A percentile compares a stretch with the other conserved stretches of the same genome.
These are phyloP conservation scores for Pseudomyrmex flavicornis DNA, from an alignment of 1,140 invertebrate species.

Conservation along the genomic window DNA sequence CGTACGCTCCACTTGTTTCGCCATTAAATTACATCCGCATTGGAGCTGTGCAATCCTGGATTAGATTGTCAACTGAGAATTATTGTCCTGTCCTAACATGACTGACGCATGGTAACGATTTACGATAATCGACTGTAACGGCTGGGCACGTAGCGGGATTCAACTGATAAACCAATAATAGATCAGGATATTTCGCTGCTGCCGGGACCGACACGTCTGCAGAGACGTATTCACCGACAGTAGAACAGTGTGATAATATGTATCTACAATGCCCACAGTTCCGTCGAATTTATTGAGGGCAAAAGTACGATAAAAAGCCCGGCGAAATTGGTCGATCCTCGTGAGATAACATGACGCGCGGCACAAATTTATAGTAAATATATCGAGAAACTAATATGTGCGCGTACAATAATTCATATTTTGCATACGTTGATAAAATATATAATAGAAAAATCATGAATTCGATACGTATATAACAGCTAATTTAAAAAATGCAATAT, in stretches of 20 bases:
- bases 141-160: slow-evolving; percentile 53
- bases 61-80: slow-evolving; percentile 76
- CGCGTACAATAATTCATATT: neutral
- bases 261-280: slow-evolving; percentile 49
- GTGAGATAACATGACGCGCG: slow-evolving; percentile 14
- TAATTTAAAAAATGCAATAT: neutral
- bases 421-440: neutral
- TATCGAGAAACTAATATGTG: neutral
- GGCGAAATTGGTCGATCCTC: slow-evolving; percentile 31
- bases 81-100: slow-evolving; percentile 71
- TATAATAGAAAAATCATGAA: neutral
- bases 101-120: slow-evolving; percentile 77
- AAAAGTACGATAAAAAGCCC: slow-evolving; percentile 40
- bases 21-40: slow-evolving; percentile 76
- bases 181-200: slow-evolving; percentile 65
- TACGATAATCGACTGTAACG: slow-evolving; percentile 76
- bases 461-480: neutral
- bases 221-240: slow-evolving; percentile 59
- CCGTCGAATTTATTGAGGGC: slow-evolving; percentile 35
- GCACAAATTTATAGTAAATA: neutral
- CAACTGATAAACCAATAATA: slow-evolving; percentile 74
- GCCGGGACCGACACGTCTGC: slow-evolving; percentile 12
- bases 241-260: slow-evolving; percentile 60
- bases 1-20: slow-evolving; percentile 71
- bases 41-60: slow-evolving; percentile 65